Conservation (phyloP, 1,140 invertebrate species). For the Tenebrio molitor region DNA sequence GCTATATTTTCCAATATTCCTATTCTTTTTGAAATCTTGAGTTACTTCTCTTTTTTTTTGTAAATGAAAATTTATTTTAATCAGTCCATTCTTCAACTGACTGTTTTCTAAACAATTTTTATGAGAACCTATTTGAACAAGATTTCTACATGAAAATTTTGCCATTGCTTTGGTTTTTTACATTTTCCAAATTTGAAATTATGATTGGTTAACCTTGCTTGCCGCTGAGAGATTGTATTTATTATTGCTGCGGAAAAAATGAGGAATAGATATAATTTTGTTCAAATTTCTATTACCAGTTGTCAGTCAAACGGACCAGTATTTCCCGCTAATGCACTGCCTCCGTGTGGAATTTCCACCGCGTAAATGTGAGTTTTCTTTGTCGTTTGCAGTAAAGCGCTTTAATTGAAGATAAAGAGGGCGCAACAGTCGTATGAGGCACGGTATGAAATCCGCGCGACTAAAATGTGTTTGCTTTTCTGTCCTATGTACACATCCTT, state of each 20-base stretch:
- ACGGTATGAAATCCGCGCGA: slow-evolving; percentile 59
- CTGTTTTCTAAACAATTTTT: no score
- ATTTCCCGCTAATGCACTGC: slow-evolving; percentile 57
- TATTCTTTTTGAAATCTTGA: no score
- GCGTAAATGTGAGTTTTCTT: slow-evolving; percentile 31
- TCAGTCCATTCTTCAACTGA: no score
- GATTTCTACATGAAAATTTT: no score
- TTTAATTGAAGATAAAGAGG: slow-evolving; percentile 43
- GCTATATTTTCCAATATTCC: no score
- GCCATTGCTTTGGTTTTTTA: no score
- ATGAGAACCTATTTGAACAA: no score
- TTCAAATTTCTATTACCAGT: slow-evolving; percentile 55
- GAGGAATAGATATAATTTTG: slow-evolving; percentile 49
- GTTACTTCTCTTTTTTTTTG: no score
- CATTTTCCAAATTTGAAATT: no score
- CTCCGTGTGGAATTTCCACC: slow-evolving; percentile 46
- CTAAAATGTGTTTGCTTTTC: slow-evolving; percentile 65
- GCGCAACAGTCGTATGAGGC: slow-evolving; percentile 34
- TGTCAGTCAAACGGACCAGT: slow-evolving; percentile 56
- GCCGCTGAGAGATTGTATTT: no score
- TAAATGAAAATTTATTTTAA: no score
- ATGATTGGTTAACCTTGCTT: no score
- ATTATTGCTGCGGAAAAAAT: slow-evolving; percentile 4
- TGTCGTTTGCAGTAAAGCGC: slow-evolving; percentile 24
- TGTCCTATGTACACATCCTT: slow-evolving; percentile 66